These are phyloP conservation scores for Opisthocomus hoazin DNA, from an alignment of 2,113 vertebrate genomes.

Conservation along the genomic window DNA sequence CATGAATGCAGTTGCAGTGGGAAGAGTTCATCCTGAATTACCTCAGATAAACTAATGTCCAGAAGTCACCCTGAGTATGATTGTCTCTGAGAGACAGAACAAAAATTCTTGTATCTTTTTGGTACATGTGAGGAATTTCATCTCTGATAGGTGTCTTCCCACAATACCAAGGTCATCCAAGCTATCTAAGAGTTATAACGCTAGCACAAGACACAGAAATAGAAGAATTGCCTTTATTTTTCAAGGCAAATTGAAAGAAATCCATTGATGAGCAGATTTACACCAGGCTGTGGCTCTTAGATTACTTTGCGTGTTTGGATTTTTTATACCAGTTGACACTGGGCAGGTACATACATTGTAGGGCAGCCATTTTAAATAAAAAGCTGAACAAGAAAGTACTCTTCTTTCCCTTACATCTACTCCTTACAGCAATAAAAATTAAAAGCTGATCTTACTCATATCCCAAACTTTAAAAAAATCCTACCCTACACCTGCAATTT, in stretches of 20 bases:
- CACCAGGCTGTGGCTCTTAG: background rate
- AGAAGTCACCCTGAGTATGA: background rate
- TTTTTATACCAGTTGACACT: background rate
- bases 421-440: background rate
- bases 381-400: background rate
- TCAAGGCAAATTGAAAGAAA: background rate
- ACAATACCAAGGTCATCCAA: background rate
- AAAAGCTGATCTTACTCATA: background rate
- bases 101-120: background rate
- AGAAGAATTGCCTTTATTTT: background rate
- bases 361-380: background rate
- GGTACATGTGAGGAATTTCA: background rate
- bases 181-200: background rate
- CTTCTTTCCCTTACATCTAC: background rate
- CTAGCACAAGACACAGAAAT: background rate
- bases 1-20: background rate
- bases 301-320: background rate
- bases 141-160: accelerated
- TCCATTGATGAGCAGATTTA: background rate
- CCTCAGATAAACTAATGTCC: background rate
- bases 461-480: background rate
- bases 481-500: background rate
- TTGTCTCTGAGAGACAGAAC: background rate
- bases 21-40: background rate
- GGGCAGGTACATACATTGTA: background rate